Percentiles rank a stretch among this genome's conserved stretches.
Evolutionary conservation across 2,113 vertebrate species (phyloP).

Genomic region (Nycticebus coucang): DNA sequence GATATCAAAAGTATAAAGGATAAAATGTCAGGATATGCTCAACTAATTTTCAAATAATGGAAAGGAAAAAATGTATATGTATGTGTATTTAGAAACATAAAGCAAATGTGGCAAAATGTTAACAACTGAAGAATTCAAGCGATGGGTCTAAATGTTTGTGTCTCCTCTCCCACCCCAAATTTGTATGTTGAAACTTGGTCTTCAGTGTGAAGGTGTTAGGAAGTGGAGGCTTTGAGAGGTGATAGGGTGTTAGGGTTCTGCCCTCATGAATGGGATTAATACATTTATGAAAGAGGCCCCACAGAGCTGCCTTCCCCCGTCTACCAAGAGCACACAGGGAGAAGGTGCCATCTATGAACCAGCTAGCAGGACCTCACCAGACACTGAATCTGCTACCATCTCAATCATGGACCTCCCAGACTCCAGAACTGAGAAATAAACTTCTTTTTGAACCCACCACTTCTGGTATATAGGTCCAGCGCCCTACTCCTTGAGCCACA

Average conservation of each 20-base stretch:
- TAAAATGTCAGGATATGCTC: background rate
- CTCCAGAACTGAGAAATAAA: background rate
- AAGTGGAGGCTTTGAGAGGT: background rate
- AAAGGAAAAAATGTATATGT: background rate
- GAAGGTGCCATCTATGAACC: background rate
- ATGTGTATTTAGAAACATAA: background rate
- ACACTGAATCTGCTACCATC: background rate
- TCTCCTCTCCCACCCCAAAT: background rate
- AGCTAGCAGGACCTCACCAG: background rate
- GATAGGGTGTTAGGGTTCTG: background rate
- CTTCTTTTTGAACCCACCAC: background rate
- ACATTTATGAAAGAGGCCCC: background rate
- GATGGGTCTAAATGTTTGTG: background rate
- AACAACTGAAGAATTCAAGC: background rate
- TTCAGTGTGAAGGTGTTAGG: background rate
- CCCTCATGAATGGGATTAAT: background rate
- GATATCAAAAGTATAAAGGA: background rate
- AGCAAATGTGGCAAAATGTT: background rate
- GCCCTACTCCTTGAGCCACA: too few relatives aligned
- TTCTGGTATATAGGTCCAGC: too few relatives aligned
- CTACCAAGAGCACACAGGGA: background rate
- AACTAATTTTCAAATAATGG: background rate
- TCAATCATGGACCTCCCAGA: background rate
- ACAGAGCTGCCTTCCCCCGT: background rate
- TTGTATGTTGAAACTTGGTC: background rate